Evolutionary conservation across 2,113 vertebrate species (phyloP).

Genomic region (Columba janthina): DNA sequence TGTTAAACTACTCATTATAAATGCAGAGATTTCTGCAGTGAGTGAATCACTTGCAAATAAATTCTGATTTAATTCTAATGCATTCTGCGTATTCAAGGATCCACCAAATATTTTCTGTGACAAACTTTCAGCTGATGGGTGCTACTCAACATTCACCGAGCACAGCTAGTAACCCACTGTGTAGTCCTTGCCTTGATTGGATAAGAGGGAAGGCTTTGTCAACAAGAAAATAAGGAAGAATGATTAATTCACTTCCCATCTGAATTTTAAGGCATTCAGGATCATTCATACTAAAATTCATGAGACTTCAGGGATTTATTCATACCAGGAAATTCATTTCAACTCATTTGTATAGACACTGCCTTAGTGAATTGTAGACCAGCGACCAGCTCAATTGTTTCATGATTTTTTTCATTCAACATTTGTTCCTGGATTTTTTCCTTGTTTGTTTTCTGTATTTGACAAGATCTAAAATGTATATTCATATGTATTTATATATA

Average conservation of each 20-base stretch:
- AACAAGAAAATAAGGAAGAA: constrained; percentile 33
- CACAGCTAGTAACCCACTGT: background rate
- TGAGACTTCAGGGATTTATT: constrained; percentile 18
- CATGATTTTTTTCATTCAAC: background rate
- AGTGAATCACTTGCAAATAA: constrained; percentile 45
- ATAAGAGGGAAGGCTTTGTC: constrained; percentile 20
- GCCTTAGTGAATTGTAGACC: background rate
- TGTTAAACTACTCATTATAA: constrained; percentile 24
- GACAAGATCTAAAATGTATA: background rate
- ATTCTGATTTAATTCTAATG: constrained; percentile 59
- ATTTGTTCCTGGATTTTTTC: background rate
- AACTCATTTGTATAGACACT: background rate
- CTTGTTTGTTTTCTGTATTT: background rate
- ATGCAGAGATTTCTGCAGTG: constrained; percentile 6
- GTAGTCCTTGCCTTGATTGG: background rate
- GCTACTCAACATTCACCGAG: constrained; percentile 10
- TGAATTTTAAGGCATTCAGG: constrained; percentile 18
- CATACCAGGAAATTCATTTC: background rate
- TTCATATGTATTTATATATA: background rate
- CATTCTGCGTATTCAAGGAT: constrained; percentile 9
- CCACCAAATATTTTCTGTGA: constrained; percentile 19
- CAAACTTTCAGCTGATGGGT: constrained; percentile 31
- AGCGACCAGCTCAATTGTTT: background rate
- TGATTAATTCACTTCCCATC: constrained; percentile 16
- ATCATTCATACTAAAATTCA: constrained; percentile 17